A percentile compares a stretch with the other conserved stretches of the same genome.
Conservation (phyloP, 2,113 vertebrate genomes). For the Gulo gulo region DNA sequence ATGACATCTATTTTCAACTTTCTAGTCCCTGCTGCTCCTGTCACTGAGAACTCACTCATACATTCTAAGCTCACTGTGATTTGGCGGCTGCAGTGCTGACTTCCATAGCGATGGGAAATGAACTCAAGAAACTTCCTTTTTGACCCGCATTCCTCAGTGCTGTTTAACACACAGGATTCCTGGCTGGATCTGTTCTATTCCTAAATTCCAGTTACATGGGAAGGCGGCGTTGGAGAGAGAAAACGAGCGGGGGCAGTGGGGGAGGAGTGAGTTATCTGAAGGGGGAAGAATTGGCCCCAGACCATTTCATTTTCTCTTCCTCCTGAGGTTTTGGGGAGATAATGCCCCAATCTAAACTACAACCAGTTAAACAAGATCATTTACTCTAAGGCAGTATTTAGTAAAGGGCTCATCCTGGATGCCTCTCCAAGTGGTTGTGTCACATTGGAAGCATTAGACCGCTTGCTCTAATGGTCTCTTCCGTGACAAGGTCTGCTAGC, state of each 20-base stretch:
- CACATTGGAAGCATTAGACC: not conserved
- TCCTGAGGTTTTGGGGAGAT: slow-evolving; percentile 11
- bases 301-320: slow-evolving; percentile 35
- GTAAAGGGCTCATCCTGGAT: not conserved
- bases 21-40: slow-evolving; percentile 79
- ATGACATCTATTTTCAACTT: slow-evolving; percentile 88
- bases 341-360: slow-evolving; percentile 10
- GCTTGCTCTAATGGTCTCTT: not conserved
- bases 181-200: not conserved
- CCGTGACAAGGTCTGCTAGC: not conserved
- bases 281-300: not conserved
- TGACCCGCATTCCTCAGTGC: not conserved
- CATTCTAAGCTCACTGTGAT: slow-evolving; percentile 71
- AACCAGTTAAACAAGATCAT: not conserved
- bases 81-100: slow-evolving; percentile 45
- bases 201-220: not conserved
- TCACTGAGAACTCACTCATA: slow-evolving; percentile 79
- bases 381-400: not conserved
- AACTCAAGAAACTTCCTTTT: slow-evolving; percentile 27
- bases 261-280: not conserved
- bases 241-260: not conserved
- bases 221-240: not conserved
- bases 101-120: not conserved
- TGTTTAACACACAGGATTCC: not conserved
- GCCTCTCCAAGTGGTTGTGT: not conserved